phyloP scores from a whole-genome alignment of 2,113 vertebrate species.

The Hydropotes inermis region DNA sequence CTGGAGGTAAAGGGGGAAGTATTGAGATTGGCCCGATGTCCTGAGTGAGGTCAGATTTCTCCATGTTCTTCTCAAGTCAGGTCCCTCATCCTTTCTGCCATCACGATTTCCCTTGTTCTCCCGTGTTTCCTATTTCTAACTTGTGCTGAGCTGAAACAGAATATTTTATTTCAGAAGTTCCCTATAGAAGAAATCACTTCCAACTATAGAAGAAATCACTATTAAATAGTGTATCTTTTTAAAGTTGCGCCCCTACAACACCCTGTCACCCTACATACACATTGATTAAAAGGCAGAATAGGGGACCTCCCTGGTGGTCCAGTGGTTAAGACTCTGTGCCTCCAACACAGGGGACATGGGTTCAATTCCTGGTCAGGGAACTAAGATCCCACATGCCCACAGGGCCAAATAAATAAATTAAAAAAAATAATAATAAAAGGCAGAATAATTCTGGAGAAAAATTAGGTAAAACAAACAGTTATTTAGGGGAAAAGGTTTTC shows the following conservation, averaged over 20 bases:
- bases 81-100: background rate
- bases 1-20: background rate
- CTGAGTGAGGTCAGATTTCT: background rate
- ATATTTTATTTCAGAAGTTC: background rate
- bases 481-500: background rate
- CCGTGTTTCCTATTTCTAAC: background rate
- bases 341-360: too few species aligned
- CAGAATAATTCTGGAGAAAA: background rate
- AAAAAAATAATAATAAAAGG: background rate
- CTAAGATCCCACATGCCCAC: too few species aligned
- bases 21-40: fast-evolving
- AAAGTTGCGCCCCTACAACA: background rate
- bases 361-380: too few species aligned
- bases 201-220: background rate
- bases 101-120: fast-evolving
- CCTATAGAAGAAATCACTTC: background rate
- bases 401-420: too few species aligned
- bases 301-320: too few species aligned
- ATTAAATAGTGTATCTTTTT: background rate
- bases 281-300: background rate
- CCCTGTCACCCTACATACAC: background rate
- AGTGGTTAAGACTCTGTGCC: too few species aligned
- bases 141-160: background rate
- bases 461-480: background rate
- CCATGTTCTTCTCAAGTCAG: background rate